phyloP scores from a whole-genome alignment of 1,140 invertebrate species.

The Drosophila tropicalis region DNA sequence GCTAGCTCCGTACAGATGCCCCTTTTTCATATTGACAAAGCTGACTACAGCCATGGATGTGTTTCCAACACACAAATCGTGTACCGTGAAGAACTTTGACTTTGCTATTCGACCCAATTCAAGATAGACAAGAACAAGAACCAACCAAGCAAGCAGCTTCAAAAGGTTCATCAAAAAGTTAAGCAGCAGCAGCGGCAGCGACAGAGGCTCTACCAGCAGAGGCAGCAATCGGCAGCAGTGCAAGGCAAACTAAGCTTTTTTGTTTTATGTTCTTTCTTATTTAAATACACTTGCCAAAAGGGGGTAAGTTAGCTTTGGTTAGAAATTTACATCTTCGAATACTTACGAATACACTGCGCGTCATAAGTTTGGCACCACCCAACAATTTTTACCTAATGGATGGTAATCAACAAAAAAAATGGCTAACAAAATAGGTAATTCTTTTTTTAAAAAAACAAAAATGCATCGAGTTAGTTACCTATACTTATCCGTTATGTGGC shows the following conservation, averaged over 20 bases:
- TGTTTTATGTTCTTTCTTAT: not conserved
- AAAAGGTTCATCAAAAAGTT: slow-evolving; percentile 15
- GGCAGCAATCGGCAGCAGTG: not conserved
- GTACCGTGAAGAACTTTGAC: slow-evolving; percentile 46
- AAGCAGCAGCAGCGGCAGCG: not conserved
- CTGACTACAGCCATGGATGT: not conserved
- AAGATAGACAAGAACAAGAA: slow-evolving; percentile 12
- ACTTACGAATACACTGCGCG: no score
- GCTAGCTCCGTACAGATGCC: not conserved
- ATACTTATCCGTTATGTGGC: no score
- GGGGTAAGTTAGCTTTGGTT: not conserved
- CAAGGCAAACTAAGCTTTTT: slow-evolving; percentile 10
- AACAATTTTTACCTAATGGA: no score
- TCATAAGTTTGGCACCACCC: no score
- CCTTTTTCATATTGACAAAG: not conserved
- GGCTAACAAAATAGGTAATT: no score
- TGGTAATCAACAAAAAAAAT: no score
- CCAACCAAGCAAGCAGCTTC: slow-evolving; percentile 24
- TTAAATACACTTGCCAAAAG: no score
- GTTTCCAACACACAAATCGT: slow-evolving; percentile 7
- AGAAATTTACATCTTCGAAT: no score
- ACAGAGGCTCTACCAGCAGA: not conserved
- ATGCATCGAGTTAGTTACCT: no score
- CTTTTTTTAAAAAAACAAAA: no score
- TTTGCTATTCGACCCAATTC: slow-evolving; percentile 40